Percentiles rank a stretch among this genome's conserved stretches.
These are phyloP conservation scores for Tetropium fuscum DNA, from an alignment of 2,888 invertebrate species.

Conservation along the genomic window DNA sequence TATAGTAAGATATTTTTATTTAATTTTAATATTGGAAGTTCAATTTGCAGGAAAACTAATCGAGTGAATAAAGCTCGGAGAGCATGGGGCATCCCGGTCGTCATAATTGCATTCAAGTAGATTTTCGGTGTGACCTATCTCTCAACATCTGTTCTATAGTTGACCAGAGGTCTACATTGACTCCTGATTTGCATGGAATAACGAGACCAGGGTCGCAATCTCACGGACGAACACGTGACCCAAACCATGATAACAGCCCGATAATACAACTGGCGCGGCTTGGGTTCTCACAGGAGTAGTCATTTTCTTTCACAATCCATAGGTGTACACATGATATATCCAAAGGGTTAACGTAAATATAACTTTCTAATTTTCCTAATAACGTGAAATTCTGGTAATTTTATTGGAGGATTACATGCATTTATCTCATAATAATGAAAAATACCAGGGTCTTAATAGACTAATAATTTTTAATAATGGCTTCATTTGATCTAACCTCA, in stretches of 20 bases:
- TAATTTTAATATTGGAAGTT: slow-evolving; percentile 12
- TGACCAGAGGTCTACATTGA: slow-evolving; percentile 7
- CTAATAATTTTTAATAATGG: too few species aligned
- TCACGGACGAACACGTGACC: slow-evolving; percentile 29
- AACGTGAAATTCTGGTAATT: too few species aligned
- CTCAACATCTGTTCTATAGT: slow-evolving; percentile 8
- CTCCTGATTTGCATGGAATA: slow-evolving; percentile 24
- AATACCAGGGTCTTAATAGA: too few species aligned
- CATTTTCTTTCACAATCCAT: too few species aligned
- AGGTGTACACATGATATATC: too few species aligned
- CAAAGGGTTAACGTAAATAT: too few species aligned
- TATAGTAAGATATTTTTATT: slow-evolving; percentile 15
- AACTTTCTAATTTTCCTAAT: too few species aligned
- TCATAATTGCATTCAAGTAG: slow-evolving; percentile 20
- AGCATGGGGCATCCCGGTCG: neutral
- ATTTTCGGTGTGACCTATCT: slow-evolving; percentile 29
- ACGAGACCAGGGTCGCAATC: slow-evolving; percentile 26
- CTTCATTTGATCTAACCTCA: too few species aligned
- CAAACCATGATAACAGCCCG: slow-evolving; percentile 26
- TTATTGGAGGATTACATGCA: too few species aligned
- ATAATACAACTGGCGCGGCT: slow-evolving; percentile 19
- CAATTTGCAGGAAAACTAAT: slow-evolving; percentile 22
- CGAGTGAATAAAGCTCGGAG: slow-evolving; percentile 16
- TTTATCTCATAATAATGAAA: too few species aligned
- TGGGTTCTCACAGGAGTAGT: slow-evolving; percentile 5